These are phyloP conservation scores for Onychorhynchus coronatus DNA, from an alignment of 2,113 vertebrate genomes.

Conservation along the genomic window DNA sequence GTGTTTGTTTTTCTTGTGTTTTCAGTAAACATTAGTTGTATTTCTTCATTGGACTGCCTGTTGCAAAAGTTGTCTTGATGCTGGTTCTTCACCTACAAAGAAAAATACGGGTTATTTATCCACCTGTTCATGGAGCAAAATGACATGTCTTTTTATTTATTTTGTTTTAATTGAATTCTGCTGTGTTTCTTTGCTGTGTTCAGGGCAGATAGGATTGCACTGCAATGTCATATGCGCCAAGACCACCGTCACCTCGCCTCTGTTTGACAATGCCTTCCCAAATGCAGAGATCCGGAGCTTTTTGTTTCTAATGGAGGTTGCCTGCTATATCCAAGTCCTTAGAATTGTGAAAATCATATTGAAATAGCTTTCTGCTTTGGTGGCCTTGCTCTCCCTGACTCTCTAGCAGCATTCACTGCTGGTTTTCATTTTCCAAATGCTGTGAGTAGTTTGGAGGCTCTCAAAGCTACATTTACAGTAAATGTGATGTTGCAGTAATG, in stretches of 20 bases:
- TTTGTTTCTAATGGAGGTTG: neutral
- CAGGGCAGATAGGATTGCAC: neutral
- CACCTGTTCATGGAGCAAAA: neutral
- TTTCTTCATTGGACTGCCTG: neutral
- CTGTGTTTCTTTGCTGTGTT: neutral
- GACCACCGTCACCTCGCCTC: neutral
- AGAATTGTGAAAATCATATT: neutral
- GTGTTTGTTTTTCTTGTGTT: neutral
- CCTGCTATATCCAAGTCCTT: neutral
- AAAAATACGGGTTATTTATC: neutral
- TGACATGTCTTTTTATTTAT: neutral
- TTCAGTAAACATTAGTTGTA: neutral
- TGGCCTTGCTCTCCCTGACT: neutral
- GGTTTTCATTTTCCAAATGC: constrained; percentile 45
- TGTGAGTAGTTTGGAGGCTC: constrained; percentile 29
- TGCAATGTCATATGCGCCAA: neutral
- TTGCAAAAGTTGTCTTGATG: neutral
- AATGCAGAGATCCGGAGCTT: neutral
- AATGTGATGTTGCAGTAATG: constrained; percentile 47
- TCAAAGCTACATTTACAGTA: constrained; percentile 41
- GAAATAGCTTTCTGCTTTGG: constrained; percentile 12
- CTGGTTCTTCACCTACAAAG: neutral
- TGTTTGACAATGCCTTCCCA: neutral
- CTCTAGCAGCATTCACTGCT: neutral
- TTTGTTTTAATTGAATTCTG: neutral